A percentile compares a stretch with the other conserved stretches of the same genome.
Evolutionary conservation across 2,113 vertebrate genomes (phyloP).

Genomic region (Eulemur macaco): DNA sequence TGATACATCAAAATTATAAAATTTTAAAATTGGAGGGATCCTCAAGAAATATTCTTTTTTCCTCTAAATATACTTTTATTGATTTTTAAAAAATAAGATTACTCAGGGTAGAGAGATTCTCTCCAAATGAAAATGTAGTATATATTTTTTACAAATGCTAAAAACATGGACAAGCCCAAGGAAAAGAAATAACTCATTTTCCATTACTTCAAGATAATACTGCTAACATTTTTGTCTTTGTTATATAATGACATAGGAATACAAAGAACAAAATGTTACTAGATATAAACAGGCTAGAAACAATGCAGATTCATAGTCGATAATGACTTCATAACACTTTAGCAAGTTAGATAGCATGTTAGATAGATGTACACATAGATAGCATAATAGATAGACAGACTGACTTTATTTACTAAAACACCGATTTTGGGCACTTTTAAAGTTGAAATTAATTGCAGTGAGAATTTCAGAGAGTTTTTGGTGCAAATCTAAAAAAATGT

Average conservation of each 20-base stretch:
- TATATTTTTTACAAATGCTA: background rate
- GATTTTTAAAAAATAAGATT: constrained; percentile 6
- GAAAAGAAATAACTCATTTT: background rate
- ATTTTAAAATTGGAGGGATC: background rate
- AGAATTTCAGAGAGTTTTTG: constrained; percentile 20
- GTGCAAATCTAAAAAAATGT: background rate
- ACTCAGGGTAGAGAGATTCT: background rate
- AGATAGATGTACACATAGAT: background rate
- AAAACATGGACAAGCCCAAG: background rate
- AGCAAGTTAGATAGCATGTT: too few relatives aligned
- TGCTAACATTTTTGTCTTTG: background rate
- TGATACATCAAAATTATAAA: background rate
- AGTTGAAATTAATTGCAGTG: background rate
- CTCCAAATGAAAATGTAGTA: background rate
- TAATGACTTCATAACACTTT: background rate
- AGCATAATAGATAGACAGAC: too few relatives aligned
- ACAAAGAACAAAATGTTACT: background rate
- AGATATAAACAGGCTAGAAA: background rate
- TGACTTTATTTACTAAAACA: background rate
- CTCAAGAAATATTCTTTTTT: constrained; percentile 34
- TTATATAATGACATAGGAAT: background rate
- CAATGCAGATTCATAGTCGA: background rate
- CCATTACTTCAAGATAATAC: background rate
- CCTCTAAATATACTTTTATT: background rate
- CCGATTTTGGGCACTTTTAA: background rate